These are phyloP conservation scores for Hylia prasina DNA, from an alignment of 2,113 vertebrate species.

Conservation along the genomic window DNA sequence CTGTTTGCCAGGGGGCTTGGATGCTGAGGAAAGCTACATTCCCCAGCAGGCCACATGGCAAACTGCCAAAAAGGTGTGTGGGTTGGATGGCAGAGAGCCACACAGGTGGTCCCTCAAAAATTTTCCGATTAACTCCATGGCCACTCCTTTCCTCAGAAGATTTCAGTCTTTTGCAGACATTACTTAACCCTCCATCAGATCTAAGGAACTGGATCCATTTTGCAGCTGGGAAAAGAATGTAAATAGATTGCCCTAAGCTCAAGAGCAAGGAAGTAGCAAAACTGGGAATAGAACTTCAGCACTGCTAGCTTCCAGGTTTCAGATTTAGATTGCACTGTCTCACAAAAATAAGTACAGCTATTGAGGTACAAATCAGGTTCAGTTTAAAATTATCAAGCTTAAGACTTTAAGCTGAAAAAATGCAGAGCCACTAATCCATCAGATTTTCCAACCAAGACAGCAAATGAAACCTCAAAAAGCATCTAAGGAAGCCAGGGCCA, in stretches of 20 bases:
- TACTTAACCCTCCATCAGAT: slow-evolving; percentile 12
- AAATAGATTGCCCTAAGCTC: slow-evolving; percentile 11
- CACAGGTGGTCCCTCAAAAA: slow-evolving; percentile 58
- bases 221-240: slow-evolving; percentile 15
- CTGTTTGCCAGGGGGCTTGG: slow-evolving; percentile 30
- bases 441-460: background rate
- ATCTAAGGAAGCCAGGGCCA: background rate
- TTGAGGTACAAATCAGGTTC: accelerated
- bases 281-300: background rate
- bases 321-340: background rate
- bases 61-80: slow-evolving; percentile 14
- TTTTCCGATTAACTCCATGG: slow-evolving; percentile 15
- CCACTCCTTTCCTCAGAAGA: slow-evolving; percentile 49
- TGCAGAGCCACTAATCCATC: background rate
- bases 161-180: background rate
- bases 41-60: background rate
- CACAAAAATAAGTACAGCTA: background rate
- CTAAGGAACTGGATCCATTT: background rate
- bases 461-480: background rate
- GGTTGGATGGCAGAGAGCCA: slow-evolving; percentile 48
- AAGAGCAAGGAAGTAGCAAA: background rate
- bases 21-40: background rate
- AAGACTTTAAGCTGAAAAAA: background rate
- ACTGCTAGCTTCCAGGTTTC: background rate
- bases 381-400: background rate